Evolutionary conservation across 2,888 invertebrate species (phyloP).

Genomic region (Drosophila mercatorum): DNA sequence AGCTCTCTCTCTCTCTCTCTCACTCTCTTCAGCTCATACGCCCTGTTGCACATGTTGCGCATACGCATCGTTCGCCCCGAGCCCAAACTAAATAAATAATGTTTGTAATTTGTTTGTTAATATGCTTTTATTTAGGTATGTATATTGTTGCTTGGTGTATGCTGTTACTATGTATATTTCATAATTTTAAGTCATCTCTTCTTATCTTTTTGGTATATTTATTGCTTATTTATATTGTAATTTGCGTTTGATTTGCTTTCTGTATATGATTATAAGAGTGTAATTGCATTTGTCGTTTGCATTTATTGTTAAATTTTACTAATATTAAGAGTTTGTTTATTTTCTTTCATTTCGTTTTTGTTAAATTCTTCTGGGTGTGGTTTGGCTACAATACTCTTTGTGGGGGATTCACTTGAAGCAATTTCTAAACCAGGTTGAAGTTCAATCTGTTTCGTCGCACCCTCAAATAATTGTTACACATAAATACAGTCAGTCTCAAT

Average conservation of each 20-base stretch:
- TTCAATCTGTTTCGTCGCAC: constrained; percentile 25
- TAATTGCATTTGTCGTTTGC: constrained; percentile 41
- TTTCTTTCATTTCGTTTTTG: constrained; percentile 23
- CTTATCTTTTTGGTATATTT: constrained; percentile 31
- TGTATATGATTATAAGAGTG: constrained; percentile 46
- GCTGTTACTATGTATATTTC: constrained; percentile 56
- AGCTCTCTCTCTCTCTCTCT: constrained; percentile 38
- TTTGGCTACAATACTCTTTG: constrained; percentile 45
- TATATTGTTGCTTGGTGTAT: constrained; percentile 64
- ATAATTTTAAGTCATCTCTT: constrained; percentile 47
- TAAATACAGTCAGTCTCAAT: constrained; percentile 79
- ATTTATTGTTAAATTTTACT: constrained; percentile 57
- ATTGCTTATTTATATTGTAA: constrained; percentile 62
- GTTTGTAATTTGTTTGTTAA: constrained; percentile 32
- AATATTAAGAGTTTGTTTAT: constrained; percentile 53
- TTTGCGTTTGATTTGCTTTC: constrained; percentile 23
- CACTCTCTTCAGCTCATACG: constrained; percentile 26
- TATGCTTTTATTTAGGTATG: constrained; percentile 63
- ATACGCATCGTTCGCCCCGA: constrained; percentile 32
- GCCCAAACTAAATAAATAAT: not conserved
- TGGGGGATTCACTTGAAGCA: constrained; percentile 57
- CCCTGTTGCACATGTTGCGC: constrained; percentile 69
- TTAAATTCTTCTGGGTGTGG: constrained; percentile 54
- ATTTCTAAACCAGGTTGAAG: constrained; percentile 55
- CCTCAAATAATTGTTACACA: constrained; percentile 66